Evolutionary conservation across 2,797 vertebrate species (phyloP), one percentile per base, ranked within the genome.

Genomic region (Amniataba percoides): DNA sequence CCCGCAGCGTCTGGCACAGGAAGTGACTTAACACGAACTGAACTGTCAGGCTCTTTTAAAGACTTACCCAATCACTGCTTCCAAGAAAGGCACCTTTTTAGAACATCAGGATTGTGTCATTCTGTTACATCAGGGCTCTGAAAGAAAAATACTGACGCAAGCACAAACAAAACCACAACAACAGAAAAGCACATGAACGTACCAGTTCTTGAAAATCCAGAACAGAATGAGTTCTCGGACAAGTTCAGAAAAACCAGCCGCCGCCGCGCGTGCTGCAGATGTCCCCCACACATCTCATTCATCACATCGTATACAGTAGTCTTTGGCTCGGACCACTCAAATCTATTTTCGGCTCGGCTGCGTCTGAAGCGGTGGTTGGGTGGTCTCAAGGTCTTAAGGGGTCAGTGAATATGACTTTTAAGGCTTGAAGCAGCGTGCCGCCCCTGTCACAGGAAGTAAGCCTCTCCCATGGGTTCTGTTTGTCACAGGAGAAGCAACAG

Each of bases 1-100:
- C 73, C 71, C 57, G 1, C 80, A 81, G 80, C 71, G 49, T 82
- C 81, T 91, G 78, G 75, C 77, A 81, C 90, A 92, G 92, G 87
- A 92, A 89, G 88, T 90, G 89, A 93, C 90, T 85, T 91, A 77
- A 92, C 75, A 58, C 76, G 42, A 72, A 78, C 65, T 71, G 61
- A 85, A 76, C 72, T 83, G 71, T 77, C 67, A 49, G 84, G 57
- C 60, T 63, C 76, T 84, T 82, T 80, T 34, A 73, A 82, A 88
- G 60, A 78, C 56, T 49, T 58, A 78, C 65, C 66, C 60, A 71
- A 67, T 78, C 69, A 4, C 49, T 25, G 52, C 45, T 31, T 67
- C 63, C 48, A 80, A n/a, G 67, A 84, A 85, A 91, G 82, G 60
- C 25, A 46, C 63, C 58, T 77, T 85, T 78, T 68, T 53, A n/a